Conservation (phyloP, 2,113 vertebrate genomes). For the Tragelaphus scriptus region DNA sequence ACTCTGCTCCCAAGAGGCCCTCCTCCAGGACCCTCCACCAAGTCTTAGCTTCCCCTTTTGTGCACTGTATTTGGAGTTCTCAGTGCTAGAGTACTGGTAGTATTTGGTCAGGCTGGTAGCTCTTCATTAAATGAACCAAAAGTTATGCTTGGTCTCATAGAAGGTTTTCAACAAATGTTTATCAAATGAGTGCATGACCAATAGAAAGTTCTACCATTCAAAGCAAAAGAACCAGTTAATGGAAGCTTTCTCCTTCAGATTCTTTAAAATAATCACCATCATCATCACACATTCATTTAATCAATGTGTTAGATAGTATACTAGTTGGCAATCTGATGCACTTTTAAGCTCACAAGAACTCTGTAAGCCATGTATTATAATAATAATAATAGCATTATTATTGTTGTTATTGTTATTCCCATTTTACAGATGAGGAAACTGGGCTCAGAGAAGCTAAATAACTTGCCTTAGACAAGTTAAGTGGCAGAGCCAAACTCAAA, state of each 20-base stretch:
- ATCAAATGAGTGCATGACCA: background rate
- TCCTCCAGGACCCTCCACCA: background rate
- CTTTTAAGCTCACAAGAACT: background rate
- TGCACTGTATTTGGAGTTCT: background rate
- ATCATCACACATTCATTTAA: background rate
- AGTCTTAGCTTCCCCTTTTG: background rate
- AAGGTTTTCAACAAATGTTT: background rate
- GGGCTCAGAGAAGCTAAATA: background rate
- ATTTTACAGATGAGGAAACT: background rate
- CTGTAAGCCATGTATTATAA: background rate
- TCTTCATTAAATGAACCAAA: background rate
- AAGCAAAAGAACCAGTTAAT: background rate
- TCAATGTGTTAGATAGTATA: background rate
- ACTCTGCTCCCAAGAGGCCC: background rate
- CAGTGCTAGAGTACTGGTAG: background rate
- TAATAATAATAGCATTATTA: background rate
- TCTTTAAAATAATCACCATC: background rate
- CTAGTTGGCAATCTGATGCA: background rate
- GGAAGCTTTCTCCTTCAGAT: background rate
- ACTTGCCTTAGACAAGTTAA: background rate
- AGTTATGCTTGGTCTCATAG: background rate
- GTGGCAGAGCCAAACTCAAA: background rate
- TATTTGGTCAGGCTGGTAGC: background rate
- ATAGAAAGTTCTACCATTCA: background rate
- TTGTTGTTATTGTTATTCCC: background rate